A percentile compares a stretch with the other conserved stretches of the same genome.
phyloP scores from a whole-genome alignment of 2,888 invertebrate species.

The Azorinus chamasolen region DNA sequence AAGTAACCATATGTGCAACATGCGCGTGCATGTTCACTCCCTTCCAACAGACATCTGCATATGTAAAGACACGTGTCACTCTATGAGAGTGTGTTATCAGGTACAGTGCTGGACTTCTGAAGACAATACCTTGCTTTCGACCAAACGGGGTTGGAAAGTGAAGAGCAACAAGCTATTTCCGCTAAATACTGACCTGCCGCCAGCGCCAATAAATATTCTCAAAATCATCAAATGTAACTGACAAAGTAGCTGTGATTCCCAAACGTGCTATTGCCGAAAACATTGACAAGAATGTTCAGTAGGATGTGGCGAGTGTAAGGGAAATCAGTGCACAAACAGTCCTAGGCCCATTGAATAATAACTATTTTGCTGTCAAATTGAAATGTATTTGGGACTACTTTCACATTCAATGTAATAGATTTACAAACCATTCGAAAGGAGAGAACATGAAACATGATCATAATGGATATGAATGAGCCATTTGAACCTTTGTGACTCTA shows the following conservation, averaged over 20 bases:
- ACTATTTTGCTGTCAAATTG: no score
- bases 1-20: conserved; percentile 38
- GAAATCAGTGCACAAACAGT: conserved; percentile 43
- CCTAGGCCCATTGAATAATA: no score
- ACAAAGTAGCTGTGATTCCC: conserved; percentile 55
- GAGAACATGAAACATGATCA: no score
- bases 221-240: conserved; percentile 56
- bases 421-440: no score
- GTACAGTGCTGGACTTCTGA: conserved; percentile 58
- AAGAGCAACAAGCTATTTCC: conserved; percentile 26
- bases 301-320: conserved; percentile 55
- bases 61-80: conserved; percentile 62
- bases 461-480: no score
- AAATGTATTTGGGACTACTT: no score
- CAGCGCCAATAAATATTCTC: conserved; percentile 54
- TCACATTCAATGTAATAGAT: no score
- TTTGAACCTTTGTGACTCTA: no score
- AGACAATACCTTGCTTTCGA: conserved; percentile 19
- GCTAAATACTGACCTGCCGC: conserved; percentile 41
- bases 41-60: conserved; percentile 68
- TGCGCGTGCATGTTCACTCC: conserved; percentile 56
- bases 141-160: conserved; percentile 62
- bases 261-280: conserved; percentile 58
- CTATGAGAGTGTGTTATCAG: conserved; percentile 60
- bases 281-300: conserved; percentile 54